Evolutionary conservation across 2,113 vertebrate species (phyloP).

Genomic region (Micromys minutus): DNA sequence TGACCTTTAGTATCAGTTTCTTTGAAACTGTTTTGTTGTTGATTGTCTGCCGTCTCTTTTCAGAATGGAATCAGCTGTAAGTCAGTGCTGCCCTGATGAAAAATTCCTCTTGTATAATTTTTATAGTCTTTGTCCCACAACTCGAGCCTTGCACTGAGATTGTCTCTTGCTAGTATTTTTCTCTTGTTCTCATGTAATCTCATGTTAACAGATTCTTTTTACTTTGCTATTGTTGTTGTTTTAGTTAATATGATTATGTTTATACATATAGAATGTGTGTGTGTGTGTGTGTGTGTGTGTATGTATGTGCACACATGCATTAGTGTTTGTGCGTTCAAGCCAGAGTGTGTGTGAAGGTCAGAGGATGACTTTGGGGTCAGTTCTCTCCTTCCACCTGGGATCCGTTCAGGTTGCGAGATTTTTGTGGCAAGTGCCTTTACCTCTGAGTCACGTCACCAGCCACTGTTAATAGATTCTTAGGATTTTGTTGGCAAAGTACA

Average conservation of each 20-base stretch:
- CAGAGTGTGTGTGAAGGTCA: neutral
- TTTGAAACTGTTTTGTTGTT: neutral
- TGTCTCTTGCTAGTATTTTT: slow-evolving; percentile 10
- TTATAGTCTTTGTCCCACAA: neutral
- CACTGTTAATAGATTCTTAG: neutral
- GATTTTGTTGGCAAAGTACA: slow-evolving; percentile 31
- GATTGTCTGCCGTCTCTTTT: neutral
- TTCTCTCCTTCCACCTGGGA: neutral
- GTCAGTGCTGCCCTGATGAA: neutral
- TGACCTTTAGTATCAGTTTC: neutral
- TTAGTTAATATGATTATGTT: no score
- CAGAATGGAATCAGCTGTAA: neutral
- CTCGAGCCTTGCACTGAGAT: slow-evolving; percentile 2
- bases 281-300: neutral
- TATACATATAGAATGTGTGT: neutral
- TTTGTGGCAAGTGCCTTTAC: neutral
- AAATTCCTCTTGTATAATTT: neutral
- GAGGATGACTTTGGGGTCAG: neutral
- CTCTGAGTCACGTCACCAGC: neutral
- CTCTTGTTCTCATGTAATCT: neutral
- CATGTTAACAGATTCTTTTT: neutral
- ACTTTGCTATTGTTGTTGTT: neutral
- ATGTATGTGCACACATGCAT: neutral
- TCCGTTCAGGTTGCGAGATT: neutral
- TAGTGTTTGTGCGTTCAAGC: neutral